A percentile compares a stretch with the other conserved stretches of the same genome.
Evolutionary conservation across 2,113 vertebrate genomes (phyloP).

Genomic region (Meles meles): DNA sequence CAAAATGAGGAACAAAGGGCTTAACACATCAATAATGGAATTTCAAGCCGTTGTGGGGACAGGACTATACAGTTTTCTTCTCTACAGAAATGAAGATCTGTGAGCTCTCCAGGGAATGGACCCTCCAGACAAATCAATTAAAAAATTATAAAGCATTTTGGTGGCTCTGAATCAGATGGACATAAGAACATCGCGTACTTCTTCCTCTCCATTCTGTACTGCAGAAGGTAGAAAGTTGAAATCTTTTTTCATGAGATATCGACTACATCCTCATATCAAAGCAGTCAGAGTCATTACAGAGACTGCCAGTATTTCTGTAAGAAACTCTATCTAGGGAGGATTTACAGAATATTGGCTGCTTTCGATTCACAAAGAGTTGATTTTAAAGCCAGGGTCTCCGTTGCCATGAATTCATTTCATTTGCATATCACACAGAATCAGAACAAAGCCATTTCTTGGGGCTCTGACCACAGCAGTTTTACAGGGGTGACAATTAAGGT

Average conservation of each 20-base stretch:
- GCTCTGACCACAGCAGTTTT: conserved; percentile 4
- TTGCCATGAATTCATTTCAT: conserved; percentile 23
- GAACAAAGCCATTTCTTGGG: conserved; percentile 8
- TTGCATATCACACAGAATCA: conserved; percentile 30
- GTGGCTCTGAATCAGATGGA: not conserved
- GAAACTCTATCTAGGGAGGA: conserved; percentile 48
- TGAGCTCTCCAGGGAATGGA: conserved; percentile 42
- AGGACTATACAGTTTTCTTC: conserved; percentile 46
- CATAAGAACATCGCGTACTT: not conserved
- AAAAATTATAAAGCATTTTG: conserved; percentile 64
- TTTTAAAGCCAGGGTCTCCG: conserved; percentile 33
- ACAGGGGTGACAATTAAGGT: conserved; percentile 22
- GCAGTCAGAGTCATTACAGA: conserved; percentile 48
- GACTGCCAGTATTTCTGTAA: conserved; percentile 39
- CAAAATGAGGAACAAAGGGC: conserved; percentile 61
- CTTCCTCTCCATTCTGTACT: not conserved
- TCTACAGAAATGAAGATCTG: conserved; percentile 50
- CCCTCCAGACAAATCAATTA: conserved; percentile 63
- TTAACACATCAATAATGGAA: conserved; percentile 63
- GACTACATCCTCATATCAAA: conserved; percentile 64
- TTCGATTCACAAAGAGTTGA: conserved; percentile 59
- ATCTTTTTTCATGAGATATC: conserved; percentile 61
- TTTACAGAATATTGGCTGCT: conserved; percentile 57
- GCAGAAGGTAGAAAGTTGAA: not conserved
- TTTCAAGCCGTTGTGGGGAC: conserved; percentile 44